Conservation (phyloP, 53 echinoderm and acorn worm genomes). For the Temnopleurus reevesii region DNA sequence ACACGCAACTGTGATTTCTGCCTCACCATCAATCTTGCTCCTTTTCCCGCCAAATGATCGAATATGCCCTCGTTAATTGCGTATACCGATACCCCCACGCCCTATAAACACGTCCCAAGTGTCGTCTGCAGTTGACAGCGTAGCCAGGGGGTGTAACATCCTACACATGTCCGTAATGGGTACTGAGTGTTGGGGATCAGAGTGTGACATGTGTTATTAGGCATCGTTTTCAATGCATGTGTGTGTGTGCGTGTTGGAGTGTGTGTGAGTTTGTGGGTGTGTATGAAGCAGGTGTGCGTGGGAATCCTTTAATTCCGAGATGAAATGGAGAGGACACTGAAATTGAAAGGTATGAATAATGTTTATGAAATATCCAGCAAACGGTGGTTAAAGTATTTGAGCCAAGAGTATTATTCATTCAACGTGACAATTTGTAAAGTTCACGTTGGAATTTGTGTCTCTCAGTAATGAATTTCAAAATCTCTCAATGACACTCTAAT, state of each 20-base stretch:
- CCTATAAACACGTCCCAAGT: conserved; percentile 47
- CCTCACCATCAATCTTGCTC: conserved; percentile 33
- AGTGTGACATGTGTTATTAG: background rate
- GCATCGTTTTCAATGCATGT: too few relatives aligned
- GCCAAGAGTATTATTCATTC: too few relatives aligned
- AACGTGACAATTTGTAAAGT: too few relatives aligned
- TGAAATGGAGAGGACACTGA: background rate
- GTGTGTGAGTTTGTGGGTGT: background rate
- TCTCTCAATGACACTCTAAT: too few relatives aligned
- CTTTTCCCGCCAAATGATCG: conserved; percentile 47
- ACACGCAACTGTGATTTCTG: conserved; percentile 45
- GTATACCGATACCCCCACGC: conserved; percentile 55
- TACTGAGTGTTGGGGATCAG: background rate
- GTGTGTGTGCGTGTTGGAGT: too few relatives aligned
- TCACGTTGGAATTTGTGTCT: too few relatives aligned
- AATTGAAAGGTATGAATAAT: background rate
- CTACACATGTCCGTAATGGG: conserved; percentile 27
- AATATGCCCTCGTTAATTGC: conserved; percentile 58
- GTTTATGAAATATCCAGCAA: too few relatives aligned
- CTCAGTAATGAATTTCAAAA: too few relatives aligned
- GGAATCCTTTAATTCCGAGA: background rate
- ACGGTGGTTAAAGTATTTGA: too few relatives aligned
- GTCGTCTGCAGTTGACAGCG: conserved; percentile 26
- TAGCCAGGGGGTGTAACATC: conserved; percentile 25
- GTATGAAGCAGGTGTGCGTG: conserved; percentile 10